Percentiles rank a stretch among this genome's conserved stretches.
phyloP scores from a whole-genome alignment of 2,113 vertebrate species.

The Echinops telfairi region DNA sequence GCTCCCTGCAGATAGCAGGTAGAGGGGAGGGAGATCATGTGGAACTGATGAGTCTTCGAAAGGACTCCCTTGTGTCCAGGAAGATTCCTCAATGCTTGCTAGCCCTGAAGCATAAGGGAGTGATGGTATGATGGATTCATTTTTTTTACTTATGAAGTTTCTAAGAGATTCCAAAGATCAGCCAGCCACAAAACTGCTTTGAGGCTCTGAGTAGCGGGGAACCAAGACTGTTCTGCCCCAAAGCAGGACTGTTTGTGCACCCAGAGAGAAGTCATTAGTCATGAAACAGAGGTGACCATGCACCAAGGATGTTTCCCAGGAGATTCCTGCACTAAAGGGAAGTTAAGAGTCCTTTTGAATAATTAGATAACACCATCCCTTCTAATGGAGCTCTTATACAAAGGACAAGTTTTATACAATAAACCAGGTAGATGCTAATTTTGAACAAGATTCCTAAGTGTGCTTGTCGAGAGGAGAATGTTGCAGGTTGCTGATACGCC shows the following conservation, averaged over 20 bases:
- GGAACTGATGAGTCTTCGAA: not conserved
- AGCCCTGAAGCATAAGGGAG: not conserved
- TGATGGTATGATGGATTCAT: too few species aligned
- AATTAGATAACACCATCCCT: not conserved
- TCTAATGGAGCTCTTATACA: not conserved
- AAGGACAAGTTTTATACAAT: not conserved
- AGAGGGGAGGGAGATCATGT: not conserved
- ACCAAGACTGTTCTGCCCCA: not conserved
- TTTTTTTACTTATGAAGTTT: not conserved
- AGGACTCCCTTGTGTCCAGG: not conserved
- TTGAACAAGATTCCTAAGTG: not conserved
- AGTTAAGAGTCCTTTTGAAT: not conserved
- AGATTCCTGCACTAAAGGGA: not conserved
- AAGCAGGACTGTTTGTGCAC: not conserved
- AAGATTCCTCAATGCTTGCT: not conserved
- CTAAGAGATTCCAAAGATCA: not conserved
- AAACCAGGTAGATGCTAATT: not conserved
- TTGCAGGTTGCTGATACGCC: not conserved
- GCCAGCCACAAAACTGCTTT: not conserved
- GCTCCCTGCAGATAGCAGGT: not conserved
- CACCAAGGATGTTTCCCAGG: not conserved
- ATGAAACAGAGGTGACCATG: not conserved
- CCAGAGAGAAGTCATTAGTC: not conserved
- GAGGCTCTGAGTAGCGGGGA: not conserved
- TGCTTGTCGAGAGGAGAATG: not conserved